Percentiles rank a stretch among this genome's conserved stretches.
phyloP scores from a whole-genome alignment of 2,113 vertebrate species.

The Ptychochromis oligacanthus region DNA sequence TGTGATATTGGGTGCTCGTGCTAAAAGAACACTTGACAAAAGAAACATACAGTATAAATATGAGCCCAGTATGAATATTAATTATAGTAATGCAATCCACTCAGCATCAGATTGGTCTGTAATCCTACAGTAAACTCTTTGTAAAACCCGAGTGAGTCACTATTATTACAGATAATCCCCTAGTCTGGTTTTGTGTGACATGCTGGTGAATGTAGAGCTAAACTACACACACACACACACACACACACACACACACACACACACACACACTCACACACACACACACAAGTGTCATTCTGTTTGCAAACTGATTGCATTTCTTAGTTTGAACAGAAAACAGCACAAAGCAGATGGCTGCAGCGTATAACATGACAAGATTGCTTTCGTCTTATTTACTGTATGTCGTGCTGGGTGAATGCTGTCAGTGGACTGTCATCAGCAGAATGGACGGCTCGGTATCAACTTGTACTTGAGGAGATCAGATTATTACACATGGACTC shows the following conservation, averaged over 20 bases:
- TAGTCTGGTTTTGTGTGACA: conserved; percentile 54
- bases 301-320: conserved; percentile 43
- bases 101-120: conserved; percentile 66
- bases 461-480: background rate
- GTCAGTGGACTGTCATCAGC: background rate
- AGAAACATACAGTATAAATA: conserved; percentile 3
- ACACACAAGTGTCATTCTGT: background rate
- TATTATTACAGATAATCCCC: conserved; percentile 71
- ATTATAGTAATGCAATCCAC: conserved; percentile 64
- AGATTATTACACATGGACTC: background rate
- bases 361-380: background rate
- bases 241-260: conserved; percentile 10
- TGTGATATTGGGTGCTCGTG: background rate
- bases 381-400: conserved; percentile 31
- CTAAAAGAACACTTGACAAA: conserved; percentile 25
- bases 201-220: conserved; percentile 8
- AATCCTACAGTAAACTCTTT: conserved; percentile 65
- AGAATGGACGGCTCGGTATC: conserved; percentile 4
- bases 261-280: background rate
- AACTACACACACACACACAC: background rate
- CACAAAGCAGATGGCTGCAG: conserved; percentile 55
- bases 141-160: conserved; percentile 66
- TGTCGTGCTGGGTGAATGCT: background rate
- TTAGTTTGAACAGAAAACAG: conserved; percentile 56
- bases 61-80: conserved; percentile 26